Evolutionary conservation across 2,113 vertebrate species (phyloP).

Genomic region (Tychaedon coryphoeus): DNA sequence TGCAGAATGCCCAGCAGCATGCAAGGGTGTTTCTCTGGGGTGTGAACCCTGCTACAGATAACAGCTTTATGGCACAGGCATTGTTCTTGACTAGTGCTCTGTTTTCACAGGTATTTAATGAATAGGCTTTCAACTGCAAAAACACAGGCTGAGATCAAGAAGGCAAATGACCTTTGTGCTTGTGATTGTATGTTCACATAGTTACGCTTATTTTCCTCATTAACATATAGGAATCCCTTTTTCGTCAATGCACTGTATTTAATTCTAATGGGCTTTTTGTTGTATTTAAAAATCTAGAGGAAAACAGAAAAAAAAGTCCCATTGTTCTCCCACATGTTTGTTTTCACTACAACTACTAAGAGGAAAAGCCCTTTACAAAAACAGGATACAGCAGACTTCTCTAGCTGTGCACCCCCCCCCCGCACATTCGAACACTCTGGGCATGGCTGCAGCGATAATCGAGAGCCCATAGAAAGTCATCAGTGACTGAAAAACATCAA

Average conservation of each 20-base stretch:
- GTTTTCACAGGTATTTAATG: not conserved
- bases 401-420: not conserved
- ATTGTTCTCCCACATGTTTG: conserved; percentile 66
- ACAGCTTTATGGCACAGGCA: not conserved
- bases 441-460: not conserved
- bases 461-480: not conserved
- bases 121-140: not conserved
- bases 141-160: not conserved
- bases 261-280: not conserved
- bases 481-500: not conserved
- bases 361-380: conserved; percentile 65
- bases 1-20: not conserved
- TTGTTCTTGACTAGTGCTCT: not conserved
- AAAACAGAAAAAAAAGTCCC: conserved; percentile 33
- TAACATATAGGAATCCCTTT: not conserved
- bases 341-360: conserved; percentile 60
- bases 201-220: not conserved
- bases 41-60: not conserved
- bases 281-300: conserved; percentile 22
- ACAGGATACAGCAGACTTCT: conserved; percentile 55
- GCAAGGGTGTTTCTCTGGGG: not conserved
- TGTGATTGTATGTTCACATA: not conserved
- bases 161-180: not conserved
- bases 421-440: not conserved
- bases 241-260: not conserved